Evolutionary conservation across 23 tunicate species (phyloP), one percentile per base, ranked within the genome.

Genomic region (Phallusia fumigata): DNA sequence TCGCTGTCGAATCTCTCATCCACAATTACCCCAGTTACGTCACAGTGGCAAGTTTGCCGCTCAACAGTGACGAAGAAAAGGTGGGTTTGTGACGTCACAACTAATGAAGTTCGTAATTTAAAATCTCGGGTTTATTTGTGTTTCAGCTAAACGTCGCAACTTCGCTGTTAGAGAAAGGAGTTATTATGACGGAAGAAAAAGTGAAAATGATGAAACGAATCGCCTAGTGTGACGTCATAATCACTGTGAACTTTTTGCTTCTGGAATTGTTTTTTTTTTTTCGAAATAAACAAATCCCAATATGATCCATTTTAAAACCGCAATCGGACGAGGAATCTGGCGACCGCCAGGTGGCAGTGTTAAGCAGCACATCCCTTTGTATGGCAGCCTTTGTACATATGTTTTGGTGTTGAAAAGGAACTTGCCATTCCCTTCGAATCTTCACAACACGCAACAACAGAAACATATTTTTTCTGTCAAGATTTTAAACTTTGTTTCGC

Each of bases 141-240:
- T 40, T 89, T 30, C 85, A 89, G 89, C 65, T 90, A 0, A 81
- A 90, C 75, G 78, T 90, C 12, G 88, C 82, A 19, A 80, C 51
- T 28, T 84, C 81, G 73, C 83, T 90, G 21, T 85, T 85, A 18
- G 95, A 90, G 74, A 90, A 90, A 82, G 95, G 95, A 53, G 30
- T 90, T 6, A 51, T 90, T 22, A 33, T 90, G 21, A 77, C 86
- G 36, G 86, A 90, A 36, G 82, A 79, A 33, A 86, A 86, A 79
- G 65, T 86, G n/a, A 36, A 79, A 79, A n/a, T 86, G 45, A 30
- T 86, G 81, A 74, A 34, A 32, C n/a, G 30, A 32, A 19, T 33
- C 5, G 44, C 15, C 2, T 58, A 58, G 69, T 58, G 69, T 58
- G 69, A 58, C 69, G 69, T 58, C 69, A 58, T 13, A 58, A 58